Percentiles rank a stretch among this genome's conserved stretches.
Conservation (phyloP, 2,797 vertebrate genomes). For the Spizella passerina region DNA sequence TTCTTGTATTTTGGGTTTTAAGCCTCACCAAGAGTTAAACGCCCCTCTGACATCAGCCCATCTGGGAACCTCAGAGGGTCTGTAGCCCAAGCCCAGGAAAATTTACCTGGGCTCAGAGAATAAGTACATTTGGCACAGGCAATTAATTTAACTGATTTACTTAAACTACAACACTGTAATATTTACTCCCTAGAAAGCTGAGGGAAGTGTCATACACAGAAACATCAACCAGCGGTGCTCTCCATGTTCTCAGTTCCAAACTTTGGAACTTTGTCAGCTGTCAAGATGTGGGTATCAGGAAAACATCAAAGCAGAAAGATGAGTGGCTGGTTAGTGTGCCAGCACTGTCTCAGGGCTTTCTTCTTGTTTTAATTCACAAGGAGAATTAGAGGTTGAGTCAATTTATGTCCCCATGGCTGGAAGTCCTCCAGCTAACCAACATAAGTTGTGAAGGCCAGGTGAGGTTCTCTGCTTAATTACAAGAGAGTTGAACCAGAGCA, state of each 20-base stretch:
- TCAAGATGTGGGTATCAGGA: not conserved
- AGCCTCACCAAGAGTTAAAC: not conserved
- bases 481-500: conserved; percentile 8
- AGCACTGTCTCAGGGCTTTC: not conserved
- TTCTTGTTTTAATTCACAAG: not conserved
- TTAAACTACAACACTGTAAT: not conserved
- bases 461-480: not conserved
- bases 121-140: not conserved
- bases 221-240: not conserved
- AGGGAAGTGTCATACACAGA: not conserved
- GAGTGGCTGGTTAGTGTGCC: not conserved
- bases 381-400: not conserved
- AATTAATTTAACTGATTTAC: not conserved
- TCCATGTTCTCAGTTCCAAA: not conserved
- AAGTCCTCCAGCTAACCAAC: not conserved
- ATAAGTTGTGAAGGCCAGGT: not conserved
- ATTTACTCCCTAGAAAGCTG: not conserved
- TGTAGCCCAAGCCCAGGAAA: not conserved
- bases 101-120: not conserved
- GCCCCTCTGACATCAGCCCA: not conserved
- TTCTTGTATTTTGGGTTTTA: not conserved
- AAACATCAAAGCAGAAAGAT: not conserved
- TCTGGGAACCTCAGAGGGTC: not conserved
- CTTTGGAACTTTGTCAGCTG: not conserved
- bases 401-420: not conserved